Percentiles rank a stretch among this genome's conserved stretches.
Conservation (phyloP, 2,113 vertebrate genomes). For the Osmerus eperlanus region DNA sequence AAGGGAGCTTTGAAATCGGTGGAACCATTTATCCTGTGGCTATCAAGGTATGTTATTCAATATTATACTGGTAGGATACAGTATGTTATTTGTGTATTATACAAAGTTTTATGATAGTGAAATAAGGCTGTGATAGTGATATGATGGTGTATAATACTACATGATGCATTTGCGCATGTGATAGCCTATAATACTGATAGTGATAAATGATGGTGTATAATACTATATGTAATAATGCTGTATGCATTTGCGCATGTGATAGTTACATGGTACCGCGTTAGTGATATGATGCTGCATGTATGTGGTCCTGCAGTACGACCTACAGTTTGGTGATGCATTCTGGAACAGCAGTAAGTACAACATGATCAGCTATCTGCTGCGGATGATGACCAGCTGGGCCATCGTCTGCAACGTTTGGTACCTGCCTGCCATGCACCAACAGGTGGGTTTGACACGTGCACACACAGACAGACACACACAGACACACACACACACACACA, state of each 20-base stretch:
- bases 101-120: neutral
- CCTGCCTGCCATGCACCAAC: constrained; percentile 86
- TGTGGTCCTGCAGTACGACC: constrained; percentile 81
- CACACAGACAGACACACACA: constrained; percentile 5
- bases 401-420: constrained; percentile 96
- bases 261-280: neutral
- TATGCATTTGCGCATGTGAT: too few species aligned
- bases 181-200: too few species aligned
- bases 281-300: constrained; percentile 1
- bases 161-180: too few species aligned
- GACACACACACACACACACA: neutral
- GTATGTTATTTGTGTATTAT: neutral
- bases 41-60: constrained; percentile 78
- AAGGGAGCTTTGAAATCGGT: constrained; percentile 98
- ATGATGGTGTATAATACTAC: too few species aligned
- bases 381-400: constrained; percentile 98
- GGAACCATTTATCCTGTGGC: constrained; percentile 93
- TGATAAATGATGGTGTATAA: too few species aligned
- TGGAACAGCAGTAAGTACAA: constrained; percentile 97
- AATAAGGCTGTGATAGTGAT: neutral
- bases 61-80: constrained; percentile 1
- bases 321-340: constrained; percentile 95
- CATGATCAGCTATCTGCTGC: constrained; percentile 90
- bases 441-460: constrained; percentile 70
- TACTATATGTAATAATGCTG: too few species aligned